Percentiles rank a stretch among this genome's conserved stretches.
phyloP scores from a whole-genome alignment of 2,113 vertebrate genomes.

The Fregata magnificens region DNA sequence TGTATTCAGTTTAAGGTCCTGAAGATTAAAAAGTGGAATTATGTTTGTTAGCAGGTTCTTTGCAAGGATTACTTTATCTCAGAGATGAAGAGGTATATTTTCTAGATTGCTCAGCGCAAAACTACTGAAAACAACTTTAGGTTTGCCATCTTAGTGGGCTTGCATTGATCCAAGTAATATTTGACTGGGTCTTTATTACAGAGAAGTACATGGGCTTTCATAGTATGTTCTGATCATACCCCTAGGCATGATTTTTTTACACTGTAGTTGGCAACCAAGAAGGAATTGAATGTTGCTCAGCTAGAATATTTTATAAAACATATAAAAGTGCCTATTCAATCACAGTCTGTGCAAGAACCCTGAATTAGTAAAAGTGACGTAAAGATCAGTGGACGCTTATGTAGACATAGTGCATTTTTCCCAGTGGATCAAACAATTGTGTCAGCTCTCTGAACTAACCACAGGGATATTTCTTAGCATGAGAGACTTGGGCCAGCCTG shows the following conservation, averaged over 20 bases:
- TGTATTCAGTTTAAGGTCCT: not conserved
- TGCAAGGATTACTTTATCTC: not conserved
- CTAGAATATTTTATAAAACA: not conserved
- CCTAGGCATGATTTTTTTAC: not conserved
- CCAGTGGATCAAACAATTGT: not conserved
- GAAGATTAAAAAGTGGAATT: not conserved
- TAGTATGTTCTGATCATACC: not conserved
- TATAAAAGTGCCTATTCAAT: not conserved
- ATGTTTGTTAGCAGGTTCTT: not conserved
- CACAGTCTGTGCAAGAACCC: not conserved
- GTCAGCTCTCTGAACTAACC: not conserved
- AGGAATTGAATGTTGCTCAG: not conserved
- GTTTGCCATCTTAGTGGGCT: not conserved
- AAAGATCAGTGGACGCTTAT: not conserved
- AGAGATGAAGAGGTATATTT: not conserved
- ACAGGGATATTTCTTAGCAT: not conserved
- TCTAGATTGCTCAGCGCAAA: not conserved
- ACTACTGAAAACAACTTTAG: not conserved
- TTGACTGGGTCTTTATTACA: not conserved
- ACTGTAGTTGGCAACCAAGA: not conserved
- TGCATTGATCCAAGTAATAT: not conserved
- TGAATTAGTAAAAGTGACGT: not conserved
- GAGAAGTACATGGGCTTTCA: not conserved
- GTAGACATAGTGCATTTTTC: not conserved
- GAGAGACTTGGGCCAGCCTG: not conserved